Base-by-base conservation (phyloP, 2,888 invertebrate genomes). In the Clanis bilineata region DNA sequence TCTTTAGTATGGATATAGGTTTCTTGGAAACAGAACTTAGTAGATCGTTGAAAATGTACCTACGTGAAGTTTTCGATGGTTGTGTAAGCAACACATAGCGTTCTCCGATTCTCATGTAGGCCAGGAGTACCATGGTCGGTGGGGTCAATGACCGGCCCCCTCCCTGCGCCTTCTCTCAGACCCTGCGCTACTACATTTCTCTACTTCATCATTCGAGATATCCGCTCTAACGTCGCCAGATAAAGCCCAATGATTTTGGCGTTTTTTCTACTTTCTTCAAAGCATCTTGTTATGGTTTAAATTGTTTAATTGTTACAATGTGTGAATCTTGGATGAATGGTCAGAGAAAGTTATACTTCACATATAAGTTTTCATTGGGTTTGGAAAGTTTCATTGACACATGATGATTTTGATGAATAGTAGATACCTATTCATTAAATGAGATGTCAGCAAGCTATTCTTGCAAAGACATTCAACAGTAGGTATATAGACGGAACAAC, bases 81-180 rank as follows among this genome's bases (percentile, higher is more conserved):
- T 51, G 28, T 32, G 32, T 43, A 56, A 70, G 62, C 64, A 60
- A 64, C 66, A 67, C 62, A 64, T 65, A 38, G 64, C 68, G 70
- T 62, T 72, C 66, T 68, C 69, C 63, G 66, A 28, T 61, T 69
- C 66, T 62, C 77, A 88, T 82, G 86, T 91, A 86, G 91, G 90
- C 87, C 85, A 92, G 87, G 87, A 90, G 89, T 83, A 82, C 82
- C 86, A 90, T 75, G 86, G 88, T 76, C 87, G 80, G 72, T 62
- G 72, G 71, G 91, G 80, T 88, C 88, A 62, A 73, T 73, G 89
- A 85, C 89, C 90, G 78, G 59, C 62, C 78, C 77, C 73, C 74
- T 74, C 77, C 71, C 69, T 71, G 73, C 70, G 61, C 72, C 67
- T 64, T 74, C 69, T 66, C 79, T 80, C 73, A 78, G 80, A 80